Conservation (phyloP, 2,113 vertebrate genomes). For the Zapornia atra region DNA sequence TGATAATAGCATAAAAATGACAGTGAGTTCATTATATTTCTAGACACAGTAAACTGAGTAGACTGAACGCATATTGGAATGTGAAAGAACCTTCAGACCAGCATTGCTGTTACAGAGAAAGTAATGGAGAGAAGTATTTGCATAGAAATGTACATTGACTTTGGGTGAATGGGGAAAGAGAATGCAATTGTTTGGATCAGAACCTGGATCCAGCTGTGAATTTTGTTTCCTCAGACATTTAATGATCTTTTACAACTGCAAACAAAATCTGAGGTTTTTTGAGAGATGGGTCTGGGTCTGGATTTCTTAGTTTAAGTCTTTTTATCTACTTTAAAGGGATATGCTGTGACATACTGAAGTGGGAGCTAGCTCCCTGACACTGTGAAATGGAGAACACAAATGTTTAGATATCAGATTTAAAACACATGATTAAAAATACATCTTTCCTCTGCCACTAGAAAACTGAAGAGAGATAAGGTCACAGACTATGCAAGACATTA, state of each 20-base stretch:
- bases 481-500: conserved; percentile 18
- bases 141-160: neutral
- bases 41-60: neutral
- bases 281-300: neutral
- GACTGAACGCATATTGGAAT: neutral
- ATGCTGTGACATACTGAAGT: neutral
- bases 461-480: conserved; percentile 49
- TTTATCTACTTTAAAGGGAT: neutral
- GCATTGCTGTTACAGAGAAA: neutral
- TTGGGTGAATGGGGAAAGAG: neutral
- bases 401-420: conserved; percentile 51
- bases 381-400: conserved; percentile 14
- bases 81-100: neutral
- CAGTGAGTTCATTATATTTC: neutral
- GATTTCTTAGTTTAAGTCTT: neutral
- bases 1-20: neutral
- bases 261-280: neutral
- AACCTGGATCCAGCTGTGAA: neutral
- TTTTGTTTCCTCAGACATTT: neutral
- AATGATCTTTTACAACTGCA: neutral
- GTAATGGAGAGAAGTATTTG: neutral
- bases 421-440: conserved; percentile 45
- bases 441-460: conserved; percentile 21
- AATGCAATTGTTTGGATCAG: neutral
- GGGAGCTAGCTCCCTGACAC: neutral